Conservation (phyloP, 1,140 invertebrate species). For the Pomacea maculata region DNA sequence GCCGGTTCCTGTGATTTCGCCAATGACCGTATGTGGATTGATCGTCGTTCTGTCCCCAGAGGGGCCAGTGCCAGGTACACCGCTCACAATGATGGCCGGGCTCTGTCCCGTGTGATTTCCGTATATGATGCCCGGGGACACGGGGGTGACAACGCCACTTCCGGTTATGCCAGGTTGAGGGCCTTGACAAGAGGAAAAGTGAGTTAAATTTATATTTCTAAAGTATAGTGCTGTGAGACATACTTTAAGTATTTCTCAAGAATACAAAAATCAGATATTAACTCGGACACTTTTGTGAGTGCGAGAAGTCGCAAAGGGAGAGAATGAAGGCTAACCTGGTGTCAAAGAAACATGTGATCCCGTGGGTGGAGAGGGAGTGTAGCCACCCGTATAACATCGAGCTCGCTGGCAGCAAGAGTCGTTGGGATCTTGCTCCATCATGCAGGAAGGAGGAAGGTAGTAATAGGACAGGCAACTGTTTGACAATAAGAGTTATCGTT, state of each 20-base stretch:
- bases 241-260: too few species aligned
- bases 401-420: conserved; percentile 45
- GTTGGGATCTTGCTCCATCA: conserved; percentile 39
- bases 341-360: too few species aligned
- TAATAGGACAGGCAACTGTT: conserved; percentile 45
- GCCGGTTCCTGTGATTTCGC: conserved; percentile 20
- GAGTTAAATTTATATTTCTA: too few species aligned
- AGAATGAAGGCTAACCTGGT: too few species aligned
- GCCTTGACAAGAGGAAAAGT: too few species aligned
- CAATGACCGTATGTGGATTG: not conserved
- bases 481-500: not conserved
- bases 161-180: too few species aligned
- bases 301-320: too few species aligned
- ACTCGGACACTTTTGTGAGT: too few species aligned
- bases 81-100: conserved; percentile 9
- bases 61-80: conserved; percentile 19
- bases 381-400: conserved; percentile 34
- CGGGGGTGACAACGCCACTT: too few species aligned
- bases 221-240: too few species aligned
- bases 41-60: conserved; percentile 14
- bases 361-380: conserved; percentile 25
- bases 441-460: conserved; percentile 45
- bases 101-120: conserved; percentile 13
- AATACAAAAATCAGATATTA: too few species aligned
- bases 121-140: too few species aligned